phyloP scores from a whole-genome alignment of 2,888 invertebrate genomes.

The Xanthia icteritia region DNA sequence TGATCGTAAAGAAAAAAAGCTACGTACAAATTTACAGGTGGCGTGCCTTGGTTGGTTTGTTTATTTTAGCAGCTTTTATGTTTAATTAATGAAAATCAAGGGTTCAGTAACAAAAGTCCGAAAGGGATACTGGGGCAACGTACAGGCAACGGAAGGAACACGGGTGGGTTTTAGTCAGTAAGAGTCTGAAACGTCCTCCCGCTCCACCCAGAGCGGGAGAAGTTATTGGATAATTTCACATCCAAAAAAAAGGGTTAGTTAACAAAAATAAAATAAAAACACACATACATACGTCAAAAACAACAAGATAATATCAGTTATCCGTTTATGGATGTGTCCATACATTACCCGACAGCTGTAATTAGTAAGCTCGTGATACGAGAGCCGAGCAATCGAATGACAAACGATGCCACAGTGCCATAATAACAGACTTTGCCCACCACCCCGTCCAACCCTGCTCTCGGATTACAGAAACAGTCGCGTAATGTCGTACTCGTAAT shows the following conservation, averaged over 20 bases:
- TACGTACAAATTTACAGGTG: neutral
- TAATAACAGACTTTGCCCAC: constrained; percentile 33
- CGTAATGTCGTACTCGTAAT: neutral
- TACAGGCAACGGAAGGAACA: too few relatives aligned
- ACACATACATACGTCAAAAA: too few relatives aligned
- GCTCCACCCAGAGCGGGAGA: too few relatives aligned
- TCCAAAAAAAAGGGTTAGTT: too few relatives aligned
- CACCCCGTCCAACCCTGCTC: neutral
- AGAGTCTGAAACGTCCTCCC: too few relatives aligned
- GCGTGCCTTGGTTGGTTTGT: too few relatives aligned
- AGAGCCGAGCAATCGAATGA: constrained; percentile 43
- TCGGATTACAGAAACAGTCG: neutral
- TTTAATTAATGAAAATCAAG: neutral
- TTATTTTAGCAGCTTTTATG: neutral
- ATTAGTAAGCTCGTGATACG: constrained; percentile 34
- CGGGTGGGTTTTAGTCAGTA: too few relatives aligned
- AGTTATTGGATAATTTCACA: too few relatives aligned
- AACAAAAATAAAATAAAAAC: neutral
- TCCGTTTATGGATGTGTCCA: neutral
- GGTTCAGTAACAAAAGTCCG: neutral
- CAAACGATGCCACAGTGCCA: constrained; percentile 36
- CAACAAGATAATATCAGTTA: constrained; percentile 15
- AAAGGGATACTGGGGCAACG: too few relatives aligned
- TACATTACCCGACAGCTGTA: constrained; percentile 21
- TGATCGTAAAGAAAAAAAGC: neutral